Conservation (phyloP, 2,888 invertebrate species). For the Octodonta nipae region DNA sequence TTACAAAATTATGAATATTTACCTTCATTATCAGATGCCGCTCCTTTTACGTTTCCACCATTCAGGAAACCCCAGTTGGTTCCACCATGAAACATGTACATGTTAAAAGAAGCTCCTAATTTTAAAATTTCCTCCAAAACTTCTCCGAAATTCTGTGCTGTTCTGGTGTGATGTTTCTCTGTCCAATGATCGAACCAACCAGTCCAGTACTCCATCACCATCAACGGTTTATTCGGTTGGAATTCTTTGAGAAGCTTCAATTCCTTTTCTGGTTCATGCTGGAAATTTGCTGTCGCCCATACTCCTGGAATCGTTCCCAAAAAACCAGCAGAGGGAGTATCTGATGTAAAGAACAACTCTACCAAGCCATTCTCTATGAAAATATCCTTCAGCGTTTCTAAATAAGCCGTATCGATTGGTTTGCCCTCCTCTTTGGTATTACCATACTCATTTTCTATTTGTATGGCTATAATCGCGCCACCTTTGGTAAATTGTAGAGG, state of each 20-base stretch:
- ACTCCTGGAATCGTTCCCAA: constrained; percentile 33
- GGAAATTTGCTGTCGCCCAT: constrained; percentile 42
- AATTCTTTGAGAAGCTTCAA: constrained; percentile 32
- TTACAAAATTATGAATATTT: too few relatives aligned
- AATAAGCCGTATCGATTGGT: constrained; percentile 31
- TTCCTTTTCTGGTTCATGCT: constrained; percentile 32
- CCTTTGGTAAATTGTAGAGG: constrained; percentile 53
- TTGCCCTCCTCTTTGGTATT: constrained; percentile 35
- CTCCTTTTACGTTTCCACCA: constrained; percentile 20
- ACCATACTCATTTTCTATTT: constrained; percentile 81
- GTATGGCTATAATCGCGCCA: constrained; percentile 63
- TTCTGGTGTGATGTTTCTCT: constrained; percentile 24
- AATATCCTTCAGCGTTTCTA: constrained; percentile 32
- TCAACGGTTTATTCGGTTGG: constrained; percentile 38
- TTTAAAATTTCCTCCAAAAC: constrained; percentile 19
- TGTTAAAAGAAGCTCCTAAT: constrained; percentile 30
- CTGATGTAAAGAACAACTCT: constrained; percentile 42
- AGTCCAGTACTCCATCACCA: constrained; percentile 46
- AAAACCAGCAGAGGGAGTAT: constrained; percentile 28
- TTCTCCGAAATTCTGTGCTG: constrained; percentile 15
- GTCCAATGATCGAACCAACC: constrained; percentile 47
- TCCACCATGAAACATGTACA: too few relatives aligned
- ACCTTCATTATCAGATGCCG: too few relatives aligned
- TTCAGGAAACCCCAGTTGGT: constrained; percentile 63
- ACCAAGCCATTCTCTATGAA: constrained; percentile 31